A percentile compares a stretch with the other conserved stretches of the same genome.
These are phyloP conservation scores for Trachops cirrhosus DNA, from an alignment of 2,797 vertebrate genomes.

Conservation along the genomic window DNA sequence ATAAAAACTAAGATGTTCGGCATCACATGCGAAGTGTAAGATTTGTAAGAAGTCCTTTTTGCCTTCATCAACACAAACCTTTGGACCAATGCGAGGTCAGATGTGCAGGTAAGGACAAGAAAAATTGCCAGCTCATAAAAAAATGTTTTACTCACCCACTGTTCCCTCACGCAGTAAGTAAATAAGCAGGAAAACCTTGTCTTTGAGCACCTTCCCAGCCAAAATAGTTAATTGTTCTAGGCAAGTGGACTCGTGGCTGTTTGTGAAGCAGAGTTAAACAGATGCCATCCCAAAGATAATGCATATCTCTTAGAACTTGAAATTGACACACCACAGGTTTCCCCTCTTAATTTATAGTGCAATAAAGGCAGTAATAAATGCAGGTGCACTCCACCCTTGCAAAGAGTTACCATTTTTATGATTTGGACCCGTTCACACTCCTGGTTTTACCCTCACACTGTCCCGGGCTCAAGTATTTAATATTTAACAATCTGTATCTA, in stretches of 20 bases:
- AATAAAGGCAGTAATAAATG: slow-evolving; percentile 60
- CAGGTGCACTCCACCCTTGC: slow-evolving; percentile 60
- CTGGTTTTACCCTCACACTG: slow-evolving; percentile 75
- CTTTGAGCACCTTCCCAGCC: not conserved
- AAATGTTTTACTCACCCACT: not conserved
- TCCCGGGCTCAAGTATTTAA: slow-evolving; percentile 82
- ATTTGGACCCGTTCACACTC: slow-evolving; percentile 71
- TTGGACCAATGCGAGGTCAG: not conserved
- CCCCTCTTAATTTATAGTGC: slow-evolving; percentile 61
- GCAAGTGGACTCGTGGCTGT: not conserved
- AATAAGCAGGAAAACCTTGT: not conserved
- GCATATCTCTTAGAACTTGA: slow-evolving; percentile 42
- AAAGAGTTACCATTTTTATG: slow-evolving; percentile 62
- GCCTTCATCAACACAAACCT: slow-evolving; percentile 14
- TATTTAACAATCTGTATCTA: slow-evolving; percentile 80
- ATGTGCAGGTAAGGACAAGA: not conserved
- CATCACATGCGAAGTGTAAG: not conserved
- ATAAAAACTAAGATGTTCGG: not conserved
- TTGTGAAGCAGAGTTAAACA: not conserved
- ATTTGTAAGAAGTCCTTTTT: not conserved
- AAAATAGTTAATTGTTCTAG: not conserved
- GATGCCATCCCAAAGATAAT: slow-evolving; percentile 1
- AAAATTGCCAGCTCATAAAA: not conserved
- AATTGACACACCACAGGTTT: slow-evolving; percentile 29
- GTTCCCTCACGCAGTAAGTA: not conserved